Conservation (phyloP, 2,797 vertebrate species). For the Phoebastria nigripes region DNA sequence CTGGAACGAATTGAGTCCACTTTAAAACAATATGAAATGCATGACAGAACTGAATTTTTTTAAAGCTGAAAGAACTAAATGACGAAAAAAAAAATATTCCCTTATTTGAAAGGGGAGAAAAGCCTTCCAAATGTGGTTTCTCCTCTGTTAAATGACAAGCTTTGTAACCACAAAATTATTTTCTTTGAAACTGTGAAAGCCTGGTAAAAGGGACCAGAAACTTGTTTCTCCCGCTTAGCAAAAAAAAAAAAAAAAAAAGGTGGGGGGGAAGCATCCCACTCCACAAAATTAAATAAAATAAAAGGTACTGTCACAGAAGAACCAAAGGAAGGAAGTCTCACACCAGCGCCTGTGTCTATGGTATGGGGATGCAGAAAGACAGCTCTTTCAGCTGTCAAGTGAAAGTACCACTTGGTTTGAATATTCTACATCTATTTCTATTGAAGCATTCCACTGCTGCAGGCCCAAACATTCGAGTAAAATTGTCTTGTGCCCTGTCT, state of each 20-base stretch:
- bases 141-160: neutral
- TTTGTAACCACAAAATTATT: neutral
- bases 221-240: neutral
- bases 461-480: neutral
- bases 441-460: neutral
- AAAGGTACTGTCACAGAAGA: neutral
- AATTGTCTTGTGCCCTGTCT: neutral
- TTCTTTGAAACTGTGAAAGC: neutral
- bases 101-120: neutral
- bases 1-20: neutral
- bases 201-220: neutral
- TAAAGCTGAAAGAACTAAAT: neutral
- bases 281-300: neutral
- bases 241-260: neutral
- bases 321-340: neutral
- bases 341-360: neutral
- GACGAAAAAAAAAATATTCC: neutral
- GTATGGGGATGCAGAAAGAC: neutral
- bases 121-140: neutral
- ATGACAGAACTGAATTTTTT: neutral
- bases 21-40: neutral
- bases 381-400: neutral
- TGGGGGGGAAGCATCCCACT: neutral
- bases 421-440: neutral
- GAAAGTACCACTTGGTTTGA: neutral